These are phyloP conservation scores for Psophia crepitans DNA, from an alignment of 2,113 vertebrate species.

Conservation along the genomic window DNA sequence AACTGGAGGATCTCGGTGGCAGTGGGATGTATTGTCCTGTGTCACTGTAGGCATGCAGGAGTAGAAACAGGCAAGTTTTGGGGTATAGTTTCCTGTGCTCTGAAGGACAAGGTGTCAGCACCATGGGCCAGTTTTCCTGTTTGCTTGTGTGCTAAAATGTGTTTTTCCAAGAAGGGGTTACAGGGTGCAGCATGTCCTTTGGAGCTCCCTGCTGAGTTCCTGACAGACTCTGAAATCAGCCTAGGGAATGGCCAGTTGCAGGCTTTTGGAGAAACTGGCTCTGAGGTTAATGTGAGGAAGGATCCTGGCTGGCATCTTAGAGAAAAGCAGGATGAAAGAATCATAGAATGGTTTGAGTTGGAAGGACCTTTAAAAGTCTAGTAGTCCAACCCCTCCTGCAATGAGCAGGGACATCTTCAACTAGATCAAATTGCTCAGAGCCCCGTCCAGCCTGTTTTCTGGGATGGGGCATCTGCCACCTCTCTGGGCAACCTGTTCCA, in stretches of 20 bases:
- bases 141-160: not conserved
- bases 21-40: not conserved
- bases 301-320: not conserved
- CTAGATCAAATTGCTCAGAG: not conserved
- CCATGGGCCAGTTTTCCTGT: not conserved
- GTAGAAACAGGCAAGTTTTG: not conserved
- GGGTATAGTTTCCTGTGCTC: not conserved
- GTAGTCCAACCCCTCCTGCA: not conserved
- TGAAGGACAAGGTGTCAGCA: not conserved
- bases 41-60: not conserved
- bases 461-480: not conserved
- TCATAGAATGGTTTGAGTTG: not conserved
- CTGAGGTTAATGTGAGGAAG: not conserved
- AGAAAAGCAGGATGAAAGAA: not conserved
- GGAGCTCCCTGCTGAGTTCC: not conserved
- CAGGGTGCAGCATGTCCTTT: not conserved
- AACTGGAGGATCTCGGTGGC: not conserved
- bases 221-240: not conserved
- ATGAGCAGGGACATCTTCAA: not conserved
- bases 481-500: not conserved
- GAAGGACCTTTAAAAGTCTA: not conserved
- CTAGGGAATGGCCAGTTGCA: not conserved
- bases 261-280: not conserved
- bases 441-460: not conserved
- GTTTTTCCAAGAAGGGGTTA: not conserved